These are phyloP conservation scores for Xyliphius kryptos DNA, from an alignment of 2,113 vertebrate genomes.

Conservation along the genomic window DNA sequence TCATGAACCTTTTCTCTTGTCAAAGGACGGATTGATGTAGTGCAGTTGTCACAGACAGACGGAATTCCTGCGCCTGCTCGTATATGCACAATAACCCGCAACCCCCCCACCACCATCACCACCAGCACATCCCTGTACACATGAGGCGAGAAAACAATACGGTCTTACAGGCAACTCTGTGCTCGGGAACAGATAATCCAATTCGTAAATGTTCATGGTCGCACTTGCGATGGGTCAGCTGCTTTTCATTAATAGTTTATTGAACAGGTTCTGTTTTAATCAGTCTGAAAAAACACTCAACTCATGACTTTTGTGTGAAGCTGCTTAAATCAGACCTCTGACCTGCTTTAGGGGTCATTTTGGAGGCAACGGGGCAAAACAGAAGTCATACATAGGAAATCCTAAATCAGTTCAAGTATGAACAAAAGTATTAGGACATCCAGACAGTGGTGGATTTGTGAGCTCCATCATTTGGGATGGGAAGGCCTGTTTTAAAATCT, in stretches of 20 bases:
- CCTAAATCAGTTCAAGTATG: too few relatives aligned
- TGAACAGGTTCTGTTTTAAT: conserved; percentile 3
- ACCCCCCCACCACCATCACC: conserved; percentile 5
- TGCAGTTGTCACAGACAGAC: conserved; percentile 35
- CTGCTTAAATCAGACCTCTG: conserved; percentile 9
- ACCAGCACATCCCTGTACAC: not conserved
- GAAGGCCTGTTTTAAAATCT: too few relatives aligned
- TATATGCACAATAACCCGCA: not conserved
- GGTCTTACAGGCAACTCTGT: conserved; percentile 3
- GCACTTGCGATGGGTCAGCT: conserved; percentile 12
- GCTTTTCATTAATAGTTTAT: conserved; percentile 19
- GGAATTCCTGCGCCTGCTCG: conserved; percentile 23
- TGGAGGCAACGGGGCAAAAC: not conserved
- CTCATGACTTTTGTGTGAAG: not conserved
- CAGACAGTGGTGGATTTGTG: too few relatives aligned
- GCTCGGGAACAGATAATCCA: conserved; percentile 2
- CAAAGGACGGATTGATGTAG: conserved; percentile 41
- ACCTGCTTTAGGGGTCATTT: not conserved
- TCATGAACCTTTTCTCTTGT: conserved; percentile 51
- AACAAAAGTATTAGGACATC: too few relatives aligned
- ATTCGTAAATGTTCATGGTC: not conserved
- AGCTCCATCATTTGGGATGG: too few relatives aligned
- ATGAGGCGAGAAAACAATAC: not conserved
- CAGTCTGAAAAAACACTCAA: not conserved
- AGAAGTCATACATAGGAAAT: too few relatives aligned